Conservation (phyloP, 2,888 invertebrate genomes). For the Argyresthia albistria region DNA sequence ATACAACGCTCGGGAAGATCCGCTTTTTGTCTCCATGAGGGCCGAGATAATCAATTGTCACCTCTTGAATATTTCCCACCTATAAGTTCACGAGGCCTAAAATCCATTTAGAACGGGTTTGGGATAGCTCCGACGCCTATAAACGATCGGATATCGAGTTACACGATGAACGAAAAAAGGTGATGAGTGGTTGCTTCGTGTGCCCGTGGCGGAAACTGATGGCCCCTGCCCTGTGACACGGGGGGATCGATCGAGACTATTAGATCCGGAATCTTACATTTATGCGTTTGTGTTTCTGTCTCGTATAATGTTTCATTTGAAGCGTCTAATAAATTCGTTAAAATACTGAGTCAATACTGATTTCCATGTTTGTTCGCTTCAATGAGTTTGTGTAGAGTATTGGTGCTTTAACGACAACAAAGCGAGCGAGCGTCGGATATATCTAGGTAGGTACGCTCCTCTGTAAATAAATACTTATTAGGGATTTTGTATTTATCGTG, state of each 20-base stretch:
- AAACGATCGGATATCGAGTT: slow-evolving; percentile 66
- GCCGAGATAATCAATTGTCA: slow-evolving; percentile 65
- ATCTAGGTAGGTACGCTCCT: no score
- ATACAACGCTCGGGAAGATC: slow-evolving; percentile 14
- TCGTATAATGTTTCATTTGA: slow-evolving; percentile 3
- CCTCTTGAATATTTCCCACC: slow-evolving; percentile 58
- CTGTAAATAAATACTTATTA: no score
- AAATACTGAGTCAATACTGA: neutral
- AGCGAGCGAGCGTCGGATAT: no score
- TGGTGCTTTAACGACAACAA: no score
- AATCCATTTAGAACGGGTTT: slow-evolving; percentile 61
- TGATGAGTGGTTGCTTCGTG: slow-evolving; percentile 54
- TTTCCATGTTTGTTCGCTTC: no score
- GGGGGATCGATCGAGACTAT: slow-evolving; percentile 18
- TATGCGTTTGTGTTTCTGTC: slow-evolving; percentile 1
- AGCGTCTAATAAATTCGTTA: slow-evolving; percentile 7
- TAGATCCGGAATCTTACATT: slow-evolving; percentile 4
- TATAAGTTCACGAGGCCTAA: slow-evolving; percentile 39
- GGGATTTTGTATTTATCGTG: no score
- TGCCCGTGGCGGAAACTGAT: slow-evolving; percentile 53
- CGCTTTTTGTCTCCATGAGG: slow-evolving; percentile 56
- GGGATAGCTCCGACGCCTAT: slow-evolving; percentile 43
- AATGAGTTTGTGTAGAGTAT: no score
- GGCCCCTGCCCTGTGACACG: slow-evolving; percentile 31
- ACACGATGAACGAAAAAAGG: slow-evolving; percentile 52